These are phyloP conservation scores for Camponotus pennsylvanicus DNA, from an alignment of 1,140 invertebrate species.

Conservation along the genomic window DNA sequence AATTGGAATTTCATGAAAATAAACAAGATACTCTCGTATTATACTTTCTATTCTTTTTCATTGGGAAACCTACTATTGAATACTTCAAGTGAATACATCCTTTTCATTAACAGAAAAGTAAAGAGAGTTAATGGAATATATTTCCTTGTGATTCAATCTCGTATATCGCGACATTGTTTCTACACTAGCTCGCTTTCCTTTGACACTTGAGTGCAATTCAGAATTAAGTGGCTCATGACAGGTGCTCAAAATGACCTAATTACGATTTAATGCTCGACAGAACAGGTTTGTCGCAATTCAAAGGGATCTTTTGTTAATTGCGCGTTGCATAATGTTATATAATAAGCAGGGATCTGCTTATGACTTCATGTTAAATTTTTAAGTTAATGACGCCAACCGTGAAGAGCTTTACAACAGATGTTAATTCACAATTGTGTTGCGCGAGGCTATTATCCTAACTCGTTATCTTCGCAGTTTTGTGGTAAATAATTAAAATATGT, in stretches of 20 bases:
- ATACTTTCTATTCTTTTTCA: neutral
- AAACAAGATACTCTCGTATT: neutral
- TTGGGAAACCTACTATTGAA: neutral
- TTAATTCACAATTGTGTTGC: slow-evolving; percentile 27
- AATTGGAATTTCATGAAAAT: neutral
- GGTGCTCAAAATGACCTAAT: slow-evolving; percentile 35
- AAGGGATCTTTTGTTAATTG: slow-evolving; percentile 57
- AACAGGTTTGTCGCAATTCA: slow-evolving; percentile 11
- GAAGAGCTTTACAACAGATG: neutral
- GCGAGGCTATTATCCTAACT: neutral
- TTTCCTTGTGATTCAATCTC: neutral
- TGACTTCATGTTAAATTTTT: slow-evolving; percentile 37
- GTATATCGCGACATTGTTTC: slow-evolving; percentile 11
- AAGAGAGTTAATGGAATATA: neutral
- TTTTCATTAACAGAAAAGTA: neutral
- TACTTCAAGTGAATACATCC: neutral
- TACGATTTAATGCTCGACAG: slow-evolving; percentile 8
- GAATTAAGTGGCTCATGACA: slow-evolving; percentile 33
- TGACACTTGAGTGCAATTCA: slow-evolving; percentile 4
- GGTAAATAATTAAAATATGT: slow-evolving; percentile 20
- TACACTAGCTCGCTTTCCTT: slow-evolving; percentile 24
- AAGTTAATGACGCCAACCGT: slow-evolving; percentile 8
- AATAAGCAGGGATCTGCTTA: slow-evolving; percentile 19
- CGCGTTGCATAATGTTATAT: slow-evolving; percentile 14
- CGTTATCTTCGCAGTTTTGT: neutral